Evolutionary conservation across 2,888 invertebrate species (phyloP), one percentile per base, ranked within the genome.

Genomic region (Disparrhopalites patrizii): DNA sequence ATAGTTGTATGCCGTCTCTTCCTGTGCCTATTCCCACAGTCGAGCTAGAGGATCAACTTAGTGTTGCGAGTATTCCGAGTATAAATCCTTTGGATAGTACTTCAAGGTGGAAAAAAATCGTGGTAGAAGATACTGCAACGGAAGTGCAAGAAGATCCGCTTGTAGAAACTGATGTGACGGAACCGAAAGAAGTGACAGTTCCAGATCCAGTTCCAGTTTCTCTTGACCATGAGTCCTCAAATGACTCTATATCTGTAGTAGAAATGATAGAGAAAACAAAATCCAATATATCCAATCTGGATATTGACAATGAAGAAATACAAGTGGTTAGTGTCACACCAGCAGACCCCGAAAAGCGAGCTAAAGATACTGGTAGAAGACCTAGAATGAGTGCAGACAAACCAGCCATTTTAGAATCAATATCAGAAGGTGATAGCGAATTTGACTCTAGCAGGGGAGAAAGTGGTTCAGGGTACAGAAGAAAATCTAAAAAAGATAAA

Each of bases 341-440:
- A 27, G 43, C 23, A 40, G 40, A 23, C 10, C 13, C 1, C 10
- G 40, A 31, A 13, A 43, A 31, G 5, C 27, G 52, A 52, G n/a
- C 27, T 5, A 52, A 52, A 30, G 52, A 52, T 10, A 20, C 8
- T 33, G 20, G 7, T 8, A 43, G 28, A 18, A 58, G 28, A 13
- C 31, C 33, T 18, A n/a, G 38, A 40, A 15, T 23, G 20, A 33
- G 18, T 31, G 51, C 33, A 20, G 51, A 61, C 18, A 52, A 51
- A 43, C 25, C 28, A 7, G 15, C 10, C 1, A 18, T 66, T 2
- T 51, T 67, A 15, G 67, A 67, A 43, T 67, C 67, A 10, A 58
- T 67, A n/a, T 67, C 67, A 18, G 67, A 67, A 7, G 63, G 40
- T 27, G 63, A 62, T 20, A 62, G 47, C 38, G 67, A 67, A 18